These are phyloP conservation scores for Unio pictorum DNA, from an alignment of 2,888 invertebrate species.

Conservation along the genomic window DNA sequence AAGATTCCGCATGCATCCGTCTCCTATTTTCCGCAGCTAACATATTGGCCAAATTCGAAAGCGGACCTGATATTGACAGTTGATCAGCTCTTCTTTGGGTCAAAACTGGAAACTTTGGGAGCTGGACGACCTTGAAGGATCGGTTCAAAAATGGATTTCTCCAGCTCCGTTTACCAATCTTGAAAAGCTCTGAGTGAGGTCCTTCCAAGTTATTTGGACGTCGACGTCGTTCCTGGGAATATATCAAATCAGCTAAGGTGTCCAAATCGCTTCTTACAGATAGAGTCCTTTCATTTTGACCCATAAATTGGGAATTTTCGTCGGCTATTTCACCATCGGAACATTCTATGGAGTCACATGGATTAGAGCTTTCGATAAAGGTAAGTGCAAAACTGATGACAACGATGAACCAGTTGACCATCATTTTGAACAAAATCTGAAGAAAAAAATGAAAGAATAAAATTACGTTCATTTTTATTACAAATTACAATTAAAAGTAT, in stretches of 20 bases:
- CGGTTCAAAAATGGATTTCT: slow-evolving; percentile 4
- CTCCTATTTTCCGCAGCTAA: slow-evolving; percentile 33
- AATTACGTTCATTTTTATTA: too few relatives aligned
- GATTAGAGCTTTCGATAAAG: too few relatives aligned
- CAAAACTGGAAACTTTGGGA: background rate
- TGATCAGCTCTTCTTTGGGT: slow-evolving; percentile 22
- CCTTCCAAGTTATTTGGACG: slow-evolving; percentile 7
- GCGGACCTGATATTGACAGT: slow-evolving; percentile 41
- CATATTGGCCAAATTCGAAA: slow-evolving; percentile 42
- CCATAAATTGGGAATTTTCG: too few relatives aligned
- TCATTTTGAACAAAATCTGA: too few relatives aligned
- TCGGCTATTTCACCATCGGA: too few relatives aligned
- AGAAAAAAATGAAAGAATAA: too few relatives aligned
- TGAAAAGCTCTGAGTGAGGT: slow-evolving; percentile 11
- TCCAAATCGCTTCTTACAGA: slow-evolving; percentile 32
- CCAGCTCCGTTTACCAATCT: slow-evolving; percentile 25
- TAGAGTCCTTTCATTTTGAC: slow-evolving; percentile 6
- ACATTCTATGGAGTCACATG: too few relatives aligned
- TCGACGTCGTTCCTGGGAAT: slow-evolving; percentile 15
- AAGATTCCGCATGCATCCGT: slow-evolving; percentile 26
- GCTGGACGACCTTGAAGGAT: background rate
- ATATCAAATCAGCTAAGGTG: slow-evolving; percentile 34
- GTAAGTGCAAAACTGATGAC: too few relatives aligned
- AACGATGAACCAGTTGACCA: too few relatives aligned
- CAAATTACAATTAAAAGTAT: too few relatives aligned